Evolutionary conservation across 2,797 vertebrate genomes (phyloP).

Genomic region (Pseudochaenichthys georgianus): DNA sequence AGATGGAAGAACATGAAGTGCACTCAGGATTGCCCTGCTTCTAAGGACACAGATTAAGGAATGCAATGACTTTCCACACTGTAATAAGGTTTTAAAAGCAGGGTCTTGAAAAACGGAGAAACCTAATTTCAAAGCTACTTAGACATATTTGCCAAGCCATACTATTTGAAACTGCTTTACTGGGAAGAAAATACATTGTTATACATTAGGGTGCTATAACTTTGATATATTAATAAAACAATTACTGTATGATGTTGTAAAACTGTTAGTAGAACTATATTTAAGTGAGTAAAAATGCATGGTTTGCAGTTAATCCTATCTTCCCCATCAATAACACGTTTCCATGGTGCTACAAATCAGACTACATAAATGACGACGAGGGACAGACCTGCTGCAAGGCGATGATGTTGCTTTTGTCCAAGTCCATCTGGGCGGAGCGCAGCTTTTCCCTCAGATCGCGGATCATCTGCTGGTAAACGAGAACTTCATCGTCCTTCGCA

Average conservation of each 20-base stretch:
- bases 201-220: too few relatives aligned
- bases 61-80: neutral
- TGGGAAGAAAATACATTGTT: too few relatives aligned
- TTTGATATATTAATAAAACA: too few relatives aligned
- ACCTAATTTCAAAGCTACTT: too few relatives aligned
- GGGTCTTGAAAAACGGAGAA: too few relatives aligned
- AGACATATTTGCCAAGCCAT: too few relatives aligned
- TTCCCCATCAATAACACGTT: neutral
- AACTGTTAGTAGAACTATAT: too few relatives aligned
- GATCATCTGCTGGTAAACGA: slow-evolving; percentile 93
- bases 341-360: neutral
- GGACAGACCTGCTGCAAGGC: slow-evolving; percentile 92
- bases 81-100: neutral
- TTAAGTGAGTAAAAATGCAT: too few relatives aligned
- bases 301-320: too few relatives aligned
- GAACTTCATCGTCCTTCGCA: slow-evolving; percentile 93
- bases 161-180: too few relatives aligned
- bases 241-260: too few relatives aligned
- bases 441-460: slow-evolving; percentile 91
- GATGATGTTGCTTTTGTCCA: slow-evolving; percentile 92
- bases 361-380: neutral
- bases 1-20: slow-evolving; percentile 2
- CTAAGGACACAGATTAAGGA: neutral
- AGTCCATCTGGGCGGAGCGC: slow-evolving; percentile 89
- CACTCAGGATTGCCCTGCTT: neutral